These are phyloP conservation scores for Aplysina aerophoba DNA, from an alignment of 37 sponge, comb jelly and placozoan species.

Conservation along the genomic window DNA sequence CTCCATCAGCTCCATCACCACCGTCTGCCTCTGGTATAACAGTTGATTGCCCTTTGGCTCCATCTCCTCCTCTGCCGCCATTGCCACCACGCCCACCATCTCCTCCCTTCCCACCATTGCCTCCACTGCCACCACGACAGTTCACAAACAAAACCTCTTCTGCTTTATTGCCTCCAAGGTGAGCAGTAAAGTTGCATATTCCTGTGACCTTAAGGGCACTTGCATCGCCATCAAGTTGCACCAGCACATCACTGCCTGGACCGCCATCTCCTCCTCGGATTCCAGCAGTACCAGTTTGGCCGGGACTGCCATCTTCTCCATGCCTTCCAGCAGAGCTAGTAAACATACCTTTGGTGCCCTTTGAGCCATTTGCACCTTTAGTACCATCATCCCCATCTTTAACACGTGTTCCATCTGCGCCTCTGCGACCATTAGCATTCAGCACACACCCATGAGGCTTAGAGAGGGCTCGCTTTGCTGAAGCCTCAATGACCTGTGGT, in stretches of 20 bases:
- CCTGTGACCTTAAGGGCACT: constrained; percentile 60
- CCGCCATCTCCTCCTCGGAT: constrained; percentile 60
- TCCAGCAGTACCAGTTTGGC: constrained; percentile 44
- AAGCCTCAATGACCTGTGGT: neutral
- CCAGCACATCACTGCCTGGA: constrained; percentile 66
- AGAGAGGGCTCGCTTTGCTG: constrained; percentile 14
- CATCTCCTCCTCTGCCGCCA: constrained; percentile 56
- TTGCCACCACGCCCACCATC: constrained; percentile 41
- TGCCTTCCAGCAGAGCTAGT: neutral
- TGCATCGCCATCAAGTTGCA: constrained; percentile 62
- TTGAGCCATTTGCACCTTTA: constrained; percentile 25
- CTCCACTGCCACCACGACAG: constrained; percentile 64
- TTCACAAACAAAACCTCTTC: constrained; percentile 72
- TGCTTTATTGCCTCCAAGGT: constrained; percentile 63
- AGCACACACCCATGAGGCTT: constrained; percentile 8
- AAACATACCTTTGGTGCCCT: constrained; percentile 23
- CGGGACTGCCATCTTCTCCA: constrained; percentile 8
- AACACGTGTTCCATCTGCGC: neutral
- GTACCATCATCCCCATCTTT: constrained; percentile 27
- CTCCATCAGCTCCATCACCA: neutral
- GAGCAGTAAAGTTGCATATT: constrained; percentile 33
- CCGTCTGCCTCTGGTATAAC: no score
- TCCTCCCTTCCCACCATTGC: constrained; percentile 36
- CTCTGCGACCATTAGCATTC: neutral
- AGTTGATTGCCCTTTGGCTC: constrained; percentile 43